Conservation (phyloP, 1,140 invertebrate genomes). For the Pseudomyrmex pallidus region DNA sequence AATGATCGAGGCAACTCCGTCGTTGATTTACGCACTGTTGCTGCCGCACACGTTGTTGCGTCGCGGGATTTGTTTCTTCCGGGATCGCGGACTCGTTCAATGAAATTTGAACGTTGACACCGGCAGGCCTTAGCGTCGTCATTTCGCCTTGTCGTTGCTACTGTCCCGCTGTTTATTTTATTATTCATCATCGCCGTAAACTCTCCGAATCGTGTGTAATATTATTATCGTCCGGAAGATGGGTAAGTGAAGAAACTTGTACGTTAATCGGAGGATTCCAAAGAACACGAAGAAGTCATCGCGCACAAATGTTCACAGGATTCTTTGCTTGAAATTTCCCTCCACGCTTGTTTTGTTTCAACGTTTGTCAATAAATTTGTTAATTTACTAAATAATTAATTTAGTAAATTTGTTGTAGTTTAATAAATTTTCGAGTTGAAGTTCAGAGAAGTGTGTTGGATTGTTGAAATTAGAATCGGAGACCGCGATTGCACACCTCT, state of each 20-base stretch:
- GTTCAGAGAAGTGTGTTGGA: slow-evolving; percentile 3
- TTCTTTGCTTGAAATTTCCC: background rate
- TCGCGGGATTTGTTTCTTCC: slow-evolving; percentile 75
- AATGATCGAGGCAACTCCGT: slow-evolving; percentile 67
- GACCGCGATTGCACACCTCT: slow-evolving; percentile 30
- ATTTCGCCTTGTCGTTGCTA: slow-evolving; percentile 47
- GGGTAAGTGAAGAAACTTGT: background rate
- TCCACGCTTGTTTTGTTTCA: too few species aligned
- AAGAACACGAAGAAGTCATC: background rate
- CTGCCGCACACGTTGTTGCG: slow-evolving; percentile 57
- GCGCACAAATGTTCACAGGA: background rate
- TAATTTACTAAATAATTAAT: background rate
- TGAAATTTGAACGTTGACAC: slow-evolving; percentile 75
- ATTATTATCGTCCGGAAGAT: background rate
- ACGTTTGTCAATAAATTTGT: background rate
- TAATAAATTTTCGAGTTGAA: background rate
- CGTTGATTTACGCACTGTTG: slow-evolving; percentile 74
- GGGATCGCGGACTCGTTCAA: slow-evolving; percentile 76
- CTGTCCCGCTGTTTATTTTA: slow-evolving; percentile 68
- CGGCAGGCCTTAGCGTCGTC: slow-evolving; percentile 66
- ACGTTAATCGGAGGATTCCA: slow-evolving; percentile 1
- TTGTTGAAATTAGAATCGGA: background rate
- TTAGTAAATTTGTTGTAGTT: background rate
- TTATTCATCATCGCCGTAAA: slow-evolving; percentile 78
- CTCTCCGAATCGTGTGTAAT: background rate